Evolutionary conservation across 2,888 invertebrate genomes (phyloP).

Genomic region (Saturnia pavonia): DNA sequence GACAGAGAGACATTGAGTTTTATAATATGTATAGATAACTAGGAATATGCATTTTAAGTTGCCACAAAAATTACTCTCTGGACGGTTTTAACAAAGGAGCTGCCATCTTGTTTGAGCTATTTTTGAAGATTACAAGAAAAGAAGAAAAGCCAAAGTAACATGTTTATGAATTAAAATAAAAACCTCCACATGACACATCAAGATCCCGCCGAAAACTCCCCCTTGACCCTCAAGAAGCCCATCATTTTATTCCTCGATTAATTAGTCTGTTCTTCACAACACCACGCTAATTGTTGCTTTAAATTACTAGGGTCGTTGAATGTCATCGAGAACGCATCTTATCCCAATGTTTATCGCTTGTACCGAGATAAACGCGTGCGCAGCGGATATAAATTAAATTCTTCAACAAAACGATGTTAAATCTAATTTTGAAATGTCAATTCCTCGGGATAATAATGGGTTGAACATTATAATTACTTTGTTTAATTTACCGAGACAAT

Average conservation of each 20-base stretch:
- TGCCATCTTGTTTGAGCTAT: too few species aligned
- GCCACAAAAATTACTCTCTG: too few species aligned
- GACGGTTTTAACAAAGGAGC: too few species aligned
- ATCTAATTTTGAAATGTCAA: not conserved
- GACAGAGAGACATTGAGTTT: too few species aligned
- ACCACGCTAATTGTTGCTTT: not conserved
- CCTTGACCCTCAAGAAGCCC: not conserved
- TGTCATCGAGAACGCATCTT: constrained; percentile 11
- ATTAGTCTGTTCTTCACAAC: constrained; percentile 1
- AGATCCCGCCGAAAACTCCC: too few species aligned
- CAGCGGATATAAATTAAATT: not conserved
- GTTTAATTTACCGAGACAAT: not conserved
- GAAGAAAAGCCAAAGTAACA: too few species aligned
- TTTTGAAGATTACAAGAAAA: too few species aligned
- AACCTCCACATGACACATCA: too few species aligned
- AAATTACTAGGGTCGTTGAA: not conserved
- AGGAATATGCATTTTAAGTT: too few species aligned
- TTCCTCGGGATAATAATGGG: not conserved
- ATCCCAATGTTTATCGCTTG: not conserved
- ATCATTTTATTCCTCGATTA: not conserved
- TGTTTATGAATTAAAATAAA: too few species aligned
- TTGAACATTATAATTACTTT: not conserved
- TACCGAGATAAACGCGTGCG: constrained; percentile 8
- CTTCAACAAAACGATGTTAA: not conserved
- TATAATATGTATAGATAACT: too few species aligned